Conservation (phyloP, 2,797 vertebrate genomes). For the Ctenosaura bakeri region DNA sequence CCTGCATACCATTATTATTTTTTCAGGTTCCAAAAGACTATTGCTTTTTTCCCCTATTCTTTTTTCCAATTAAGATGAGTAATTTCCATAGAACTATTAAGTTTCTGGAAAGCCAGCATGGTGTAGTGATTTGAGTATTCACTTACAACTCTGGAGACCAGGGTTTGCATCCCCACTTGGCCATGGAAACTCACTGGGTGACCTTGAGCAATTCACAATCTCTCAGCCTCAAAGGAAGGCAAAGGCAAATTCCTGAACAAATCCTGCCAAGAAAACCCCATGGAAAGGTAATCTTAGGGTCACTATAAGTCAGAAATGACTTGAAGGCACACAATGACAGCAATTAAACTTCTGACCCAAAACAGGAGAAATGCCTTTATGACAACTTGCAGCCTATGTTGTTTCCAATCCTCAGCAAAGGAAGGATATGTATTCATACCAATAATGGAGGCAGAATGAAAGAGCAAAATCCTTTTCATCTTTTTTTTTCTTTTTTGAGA, state of each 20-base stretch:
- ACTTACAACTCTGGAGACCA: no score
- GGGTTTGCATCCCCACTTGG: no score
- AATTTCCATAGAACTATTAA: no score
- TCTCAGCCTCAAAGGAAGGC: no score
- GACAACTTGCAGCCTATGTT: not conserved
- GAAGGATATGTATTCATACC: not conserved
- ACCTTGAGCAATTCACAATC: no score
- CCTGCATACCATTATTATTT: not conserved
- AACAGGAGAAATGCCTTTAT: conserved; percentile 7
- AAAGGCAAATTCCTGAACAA: no score
- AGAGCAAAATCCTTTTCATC: not conserved
- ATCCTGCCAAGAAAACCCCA: no score
- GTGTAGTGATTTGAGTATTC: no score
- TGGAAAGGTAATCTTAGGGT: no score
- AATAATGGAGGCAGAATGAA: not conserved
- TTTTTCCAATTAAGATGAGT: not conserved
- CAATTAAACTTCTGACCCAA: conserved; percentile 8
- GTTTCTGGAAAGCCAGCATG: no score
- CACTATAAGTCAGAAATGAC: no score
- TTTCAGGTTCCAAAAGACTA: not conserved
- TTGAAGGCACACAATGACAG: not conserved
- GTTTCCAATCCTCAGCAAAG: not conserved
- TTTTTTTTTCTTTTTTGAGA: conserved; percentile 7
- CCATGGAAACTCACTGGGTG: no score
- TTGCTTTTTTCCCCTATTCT: not conserved